Percentiles rank a stretch among this genome's conserved stretches.
phyloP scores from a whole-genome alignment of 64 coral and sea anemone species.

The Porites lutea region DNA sequence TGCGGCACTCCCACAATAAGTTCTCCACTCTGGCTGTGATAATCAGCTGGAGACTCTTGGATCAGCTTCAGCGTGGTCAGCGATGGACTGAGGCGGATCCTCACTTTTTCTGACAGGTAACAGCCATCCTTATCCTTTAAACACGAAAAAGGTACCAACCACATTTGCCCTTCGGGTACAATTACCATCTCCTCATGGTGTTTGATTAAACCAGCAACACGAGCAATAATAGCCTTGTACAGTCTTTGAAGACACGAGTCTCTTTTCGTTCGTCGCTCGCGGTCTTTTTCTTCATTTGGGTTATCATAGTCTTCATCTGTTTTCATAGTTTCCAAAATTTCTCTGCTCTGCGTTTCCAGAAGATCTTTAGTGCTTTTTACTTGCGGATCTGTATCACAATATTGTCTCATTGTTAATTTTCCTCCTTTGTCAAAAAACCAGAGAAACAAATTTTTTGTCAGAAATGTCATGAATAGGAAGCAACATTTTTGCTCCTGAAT shows the following conservation, averaged over 20 bases:
- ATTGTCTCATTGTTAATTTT: not conserved
- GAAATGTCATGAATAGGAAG: not conserved
- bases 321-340: not conserved
- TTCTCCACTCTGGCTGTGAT: not conserved
- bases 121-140: conserved; percentile 21
- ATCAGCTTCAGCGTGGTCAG: conserved; percentile 33
- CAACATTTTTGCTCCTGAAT: not conserved
- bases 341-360: not conserved
- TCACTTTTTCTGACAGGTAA: conserved; percentile 35
- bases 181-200: conserved; percentile 15
- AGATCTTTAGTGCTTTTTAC: not conserved
- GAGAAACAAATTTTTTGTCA: not conserved
- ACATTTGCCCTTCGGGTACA: conserved; percentile 9
- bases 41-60: not conserved
- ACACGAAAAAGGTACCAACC: not conserved
- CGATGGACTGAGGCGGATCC: conserved; percentile 51
- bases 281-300: not conserved
- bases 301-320: not conserved
- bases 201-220: not conserved
- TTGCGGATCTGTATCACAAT: not conserved
- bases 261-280: not conserved
- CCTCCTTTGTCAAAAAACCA: not conserved
- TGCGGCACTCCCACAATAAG: conserved; percentile 57
- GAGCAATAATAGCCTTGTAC: not conserved
- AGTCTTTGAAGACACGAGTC: not conserved